These are phyloP conservation scores for Agriotes lineatus DNA, from an alignment of 2,888 invertebrate species.

Conservation along the genomic window DNA sequence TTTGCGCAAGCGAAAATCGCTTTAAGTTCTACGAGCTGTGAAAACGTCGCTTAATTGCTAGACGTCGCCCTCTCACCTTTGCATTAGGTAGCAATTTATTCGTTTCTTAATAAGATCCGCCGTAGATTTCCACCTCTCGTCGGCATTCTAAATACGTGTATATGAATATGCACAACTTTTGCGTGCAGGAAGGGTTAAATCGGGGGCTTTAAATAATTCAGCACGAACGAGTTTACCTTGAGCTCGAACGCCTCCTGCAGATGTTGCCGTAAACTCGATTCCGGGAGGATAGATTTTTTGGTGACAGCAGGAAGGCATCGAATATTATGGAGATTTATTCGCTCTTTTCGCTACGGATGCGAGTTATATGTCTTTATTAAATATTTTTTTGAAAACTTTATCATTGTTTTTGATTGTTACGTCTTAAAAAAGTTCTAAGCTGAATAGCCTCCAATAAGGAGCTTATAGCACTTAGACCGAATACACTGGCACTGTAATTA, in stretches of 20 bases:
- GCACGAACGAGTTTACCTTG: conserved; percentile 16
- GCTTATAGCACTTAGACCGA: too few species aligned
- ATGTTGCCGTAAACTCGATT: conserved; percentile 5
- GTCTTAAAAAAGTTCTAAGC: too few species aligned
- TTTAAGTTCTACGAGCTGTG: neutral
- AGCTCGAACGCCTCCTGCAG: conserved; percentile 11
- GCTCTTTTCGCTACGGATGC: neutral
- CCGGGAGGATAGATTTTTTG: neutral
- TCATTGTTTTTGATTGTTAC: neutral
- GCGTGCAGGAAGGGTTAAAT: conserved; percentile 14
- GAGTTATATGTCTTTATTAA: neutral
- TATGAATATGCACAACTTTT: conserved; percentile 6
- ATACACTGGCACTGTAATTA: too few species aligned
- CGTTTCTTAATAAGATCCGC: neutral
- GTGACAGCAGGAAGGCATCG: conserved; percentile 4
- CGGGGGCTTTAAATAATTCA: conserved; percentile 13
- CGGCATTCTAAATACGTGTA: neutral
- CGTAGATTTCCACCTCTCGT: neutral
- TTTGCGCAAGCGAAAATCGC: neutral
- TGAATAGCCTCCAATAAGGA: too few species aligned
- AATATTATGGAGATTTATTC: conserved; percentile 1
- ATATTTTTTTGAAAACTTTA: neutral
- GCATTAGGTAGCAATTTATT: neutral
- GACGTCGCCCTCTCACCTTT: neutral
- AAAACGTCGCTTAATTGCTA: neutral